A percentile compares a stretch with the other conserved stretches of the same genome.
Evolutionary conservation across 1,140 invertebrate species (phyloP).

Genomic region (Alviniconcha marisindica): DNA sequence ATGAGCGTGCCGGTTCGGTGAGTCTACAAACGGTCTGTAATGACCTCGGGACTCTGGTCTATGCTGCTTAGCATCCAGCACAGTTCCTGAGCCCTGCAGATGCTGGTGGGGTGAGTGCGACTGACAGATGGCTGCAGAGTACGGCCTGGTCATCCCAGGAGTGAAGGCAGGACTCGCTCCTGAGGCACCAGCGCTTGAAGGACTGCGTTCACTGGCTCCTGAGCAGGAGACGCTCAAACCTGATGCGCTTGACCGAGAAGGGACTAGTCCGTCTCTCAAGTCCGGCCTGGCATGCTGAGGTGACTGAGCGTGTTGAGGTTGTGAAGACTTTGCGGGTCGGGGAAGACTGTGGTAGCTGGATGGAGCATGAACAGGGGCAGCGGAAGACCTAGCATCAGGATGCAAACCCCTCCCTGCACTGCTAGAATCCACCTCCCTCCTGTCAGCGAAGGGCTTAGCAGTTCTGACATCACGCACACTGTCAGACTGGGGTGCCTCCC

Average conservation of each 20-base stretch:
- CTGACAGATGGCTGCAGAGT: not conserved
- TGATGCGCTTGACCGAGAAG: not conserved
- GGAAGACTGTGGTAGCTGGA: constrained; percentile 29
- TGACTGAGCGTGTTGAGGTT: constrained; percentile 12
- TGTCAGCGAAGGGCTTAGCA: not conserved
- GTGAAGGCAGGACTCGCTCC: too few species aligned
- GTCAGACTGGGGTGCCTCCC: not conserved
- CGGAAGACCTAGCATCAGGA: not conserved
- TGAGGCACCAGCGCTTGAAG: too few species aligned
- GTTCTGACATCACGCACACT: not conserved
- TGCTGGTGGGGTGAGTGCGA: constrained; percentile 8
- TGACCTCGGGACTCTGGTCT: not conserved
- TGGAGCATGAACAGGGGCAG: not conserved
- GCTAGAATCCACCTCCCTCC: not conserved
- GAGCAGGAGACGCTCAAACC: not conserved
- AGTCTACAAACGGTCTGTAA: not conserved
- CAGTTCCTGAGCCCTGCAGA: not conserved
- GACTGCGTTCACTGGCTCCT: too few species aligned
- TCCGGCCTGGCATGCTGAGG: not conserved
- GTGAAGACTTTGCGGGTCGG: not conserved
- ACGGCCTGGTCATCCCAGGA: not conserved
- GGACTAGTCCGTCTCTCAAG: not conserved
- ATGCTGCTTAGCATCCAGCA: not conserved
- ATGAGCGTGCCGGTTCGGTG: not conserved
- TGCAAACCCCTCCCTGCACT: not conserved